Evolutionary conservation across 2,113 vertebrate genomes (phyloP).

Genomic region (Casuarius casuarius): DNA sequence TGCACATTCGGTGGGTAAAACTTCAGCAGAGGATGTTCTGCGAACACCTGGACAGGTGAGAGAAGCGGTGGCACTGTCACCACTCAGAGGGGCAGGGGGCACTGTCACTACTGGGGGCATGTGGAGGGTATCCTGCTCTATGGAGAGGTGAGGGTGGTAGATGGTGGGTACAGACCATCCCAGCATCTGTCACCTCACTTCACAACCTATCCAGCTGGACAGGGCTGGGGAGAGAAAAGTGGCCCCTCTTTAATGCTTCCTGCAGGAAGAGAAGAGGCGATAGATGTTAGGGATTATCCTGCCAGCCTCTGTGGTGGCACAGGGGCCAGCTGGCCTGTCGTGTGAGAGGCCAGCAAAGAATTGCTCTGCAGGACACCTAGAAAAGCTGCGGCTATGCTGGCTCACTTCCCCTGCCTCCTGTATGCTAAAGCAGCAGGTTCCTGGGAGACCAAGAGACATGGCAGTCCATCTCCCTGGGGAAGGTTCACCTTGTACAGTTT

Average conservation of each 20-base stretch:
- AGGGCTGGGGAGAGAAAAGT: conserved; percentile 45
- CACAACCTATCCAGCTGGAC: conserved; percentile 38
- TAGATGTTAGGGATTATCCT: neutral
- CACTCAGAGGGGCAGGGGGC: neutral
- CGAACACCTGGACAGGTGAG: conserved; percentile 86
- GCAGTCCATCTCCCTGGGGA: neutral
- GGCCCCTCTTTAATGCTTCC: conserved; percentile 44
- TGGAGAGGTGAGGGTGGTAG: neutral
- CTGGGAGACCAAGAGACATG: neutral
- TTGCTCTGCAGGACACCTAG: neutral
- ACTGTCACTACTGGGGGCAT: neutral
- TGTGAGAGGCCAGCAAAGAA: neutral
- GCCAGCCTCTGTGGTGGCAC: neutral
- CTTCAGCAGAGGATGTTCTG: conserved; percentile 91
- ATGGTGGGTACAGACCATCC: neutral
- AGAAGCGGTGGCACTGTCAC: conserved; percentile 2
- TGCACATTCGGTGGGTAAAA: conserved; percentile 79
- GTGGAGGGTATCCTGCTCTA: neutral
- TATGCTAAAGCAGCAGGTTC: neutral
- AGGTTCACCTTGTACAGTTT: conserved; percentile 91
- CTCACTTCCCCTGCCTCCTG: neutral
- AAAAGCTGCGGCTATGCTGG: conserved; percentile 16
- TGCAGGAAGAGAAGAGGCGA: conserved; percentile 47
- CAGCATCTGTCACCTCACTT: conserved; percentile 17
- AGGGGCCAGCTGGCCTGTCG: neutral